Evolutionary conservation across 1,140 invertebrate species (phyloP), one percentile per base, ranked within the genome.

Genomic region (Danaus plexippus): DNA sequence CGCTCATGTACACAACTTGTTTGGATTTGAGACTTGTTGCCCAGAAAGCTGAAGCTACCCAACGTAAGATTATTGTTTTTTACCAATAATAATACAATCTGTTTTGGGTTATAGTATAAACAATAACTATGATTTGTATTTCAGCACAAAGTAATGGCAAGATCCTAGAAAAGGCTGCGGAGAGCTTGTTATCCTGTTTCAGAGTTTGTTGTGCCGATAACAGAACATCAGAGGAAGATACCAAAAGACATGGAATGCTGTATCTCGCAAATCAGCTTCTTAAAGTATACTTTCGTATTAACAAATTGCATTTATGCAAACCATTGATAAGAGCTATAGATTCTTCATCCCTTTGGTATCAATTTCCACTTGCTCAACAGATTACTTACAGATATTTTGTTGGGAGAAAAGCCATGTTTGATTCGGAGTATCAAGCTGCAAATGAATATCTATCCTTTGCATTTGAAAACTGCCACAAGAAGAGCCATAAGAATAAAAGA

Each of bases 351-450:
- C 93, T 96, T 47, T 97, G 96, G 82, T 95, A 98, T 48, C 91
- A 92, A 55, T 99, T 98, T 84, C 92, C 93, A 42, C 78, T 95
- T 56, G 92, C 92, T 18, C 94, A 95, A 88, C 95, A 97, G 80
- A 93, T 97, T 45, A 99, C 98, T 0, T 99, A 98, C 79, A 95
- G 94, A 73, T 99, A 98, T 88, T 99, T 97, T 88, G 96, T 98
- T 11, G 98, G 98, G 2, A 89, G 97, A 7, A 98, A 99, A 85
- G 94, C 96, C 2, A 98, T 99, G 95, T 99, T 99, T 86, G 97
- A 99, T 85, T 97, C 96, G 63, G 96, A 99, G 78, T 98, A 97
- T 76, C 94, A 94, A 85, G 89, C 90, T 50, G 98, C 98, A 57
- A 96, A 99, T 79, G 92, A 97, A 77, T 95, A 94, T 78, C 88